Conservation (phyloP, 2,113 vertebrate species). For the Microcebus ravelobensis region DNA sequence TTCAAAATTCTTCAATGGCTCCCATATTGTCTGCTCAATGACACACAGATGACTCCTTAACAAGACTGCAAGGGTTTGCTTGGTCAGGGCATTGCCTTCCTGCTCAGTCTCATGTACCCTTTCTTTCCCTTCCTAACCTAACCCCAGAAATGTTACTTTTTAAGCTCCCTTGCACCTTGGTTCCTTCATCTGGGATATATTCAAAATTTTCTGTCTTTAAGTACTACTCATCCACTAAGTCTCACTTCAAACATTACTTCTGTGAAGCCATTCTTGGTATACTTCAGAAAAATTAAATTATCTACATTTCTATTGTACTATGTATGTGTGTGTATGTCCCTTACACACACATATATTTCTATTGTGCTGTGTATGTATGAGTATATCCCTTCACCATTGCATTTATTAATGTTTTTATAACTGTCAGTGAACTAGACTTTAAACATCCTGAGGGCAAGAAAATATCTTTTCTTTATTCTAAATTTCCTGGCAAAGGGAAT, state of each 20-base stretch:
- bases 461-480: background rate
- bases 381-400: background rate
- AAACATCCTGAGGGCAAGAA: background rate
- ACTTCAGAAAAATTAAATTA: conserved; percentile 18
- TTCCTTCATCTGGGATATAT: background rate
- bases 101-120: background rate
- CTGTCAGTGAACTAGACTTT: background rate
- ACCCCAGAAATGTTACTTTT: background rate
- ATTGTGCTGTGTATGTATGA: background rate
- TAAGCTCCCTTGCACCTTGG: background rate
- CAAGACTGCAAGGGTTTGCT: background rate
- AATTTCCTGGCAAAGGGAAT: background rate
- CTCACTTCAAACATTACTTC: background rate
- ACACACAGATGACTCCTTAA: background rate
- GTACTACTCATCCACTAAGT: background rate
- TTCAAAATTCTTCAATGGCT: background rate
- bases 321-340: background rate
- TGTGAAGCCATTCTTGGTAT: background rate
- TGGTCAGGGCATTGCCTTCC: background rate
- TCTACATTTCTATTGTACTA: background rate
- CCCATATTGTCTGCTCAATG: background rate
- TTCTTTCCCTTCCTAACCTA: background rate
- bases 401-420: background rate
- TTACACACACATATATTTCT: background rate
- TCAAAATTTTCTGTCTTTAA: background rate